Base-by-base conservation (phyloP, 2,113 vertebrate genomes). In the Burhinus oedicnemus region DNA sequence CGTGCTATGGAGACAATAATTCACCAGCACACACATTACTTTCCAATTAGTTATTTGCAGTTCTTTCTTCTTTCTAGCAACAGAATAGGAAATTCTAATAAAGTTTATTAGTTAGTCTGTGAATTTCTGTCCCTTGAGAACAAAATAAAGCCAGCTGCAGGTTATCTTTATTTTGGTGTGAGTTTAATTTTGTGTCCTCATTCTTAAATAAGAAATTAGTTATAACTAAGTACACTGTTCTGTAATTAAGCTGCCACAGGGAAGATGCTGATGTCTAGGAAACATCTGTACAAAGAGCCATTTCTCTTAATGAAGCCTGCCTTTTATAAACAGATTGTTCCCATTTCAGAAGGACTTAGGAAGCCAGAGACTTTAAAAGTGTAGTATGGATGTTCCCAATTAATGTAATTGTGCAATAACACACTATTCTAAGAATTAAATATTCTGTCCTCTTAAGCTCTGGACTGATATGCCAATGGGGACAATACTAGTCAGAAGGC, bases 181-280 rank as follows among this genome's bases (percentile, higher is more conserved):
- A 60, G 61, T 68, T 79, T 65, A 51, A 84, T 94, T 94, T 62
- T 87, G 40, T 86, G 75, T 42, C 69, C 54, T 89, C 42, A 64
- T 84, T 92, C 69, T 91, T 89, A 78, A 84, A 81, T 81, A 78
- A 92, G 38, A 78, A 89, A 84, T 93, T 9, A 86, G 51, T 83
- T 80, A 40, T n/a, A 79, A 72, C 52, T 65, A 62, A 86, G 23
- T 65, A 72, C 3, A 1, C 25, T 83, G 19, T 51, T 92, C 45
- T 19, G 7, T 81, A 95, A 81, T 92, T 86, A 95, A 92, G 75
- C 47, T 85, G 87, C 54, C 69, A 78, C 42, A 44, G 64, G 27
- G 64, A 90, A 84, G 34, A 38, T 75, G 60, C 68, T 87, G 76
- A 66, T 81, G 29, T 75, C 89, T 90, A 72, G 47, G 81, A 94